Evolutionary conservation across 2,797 vertebrate genomes (phyloP).

Genomic region (Gymnothorax javanicus): DNA sequence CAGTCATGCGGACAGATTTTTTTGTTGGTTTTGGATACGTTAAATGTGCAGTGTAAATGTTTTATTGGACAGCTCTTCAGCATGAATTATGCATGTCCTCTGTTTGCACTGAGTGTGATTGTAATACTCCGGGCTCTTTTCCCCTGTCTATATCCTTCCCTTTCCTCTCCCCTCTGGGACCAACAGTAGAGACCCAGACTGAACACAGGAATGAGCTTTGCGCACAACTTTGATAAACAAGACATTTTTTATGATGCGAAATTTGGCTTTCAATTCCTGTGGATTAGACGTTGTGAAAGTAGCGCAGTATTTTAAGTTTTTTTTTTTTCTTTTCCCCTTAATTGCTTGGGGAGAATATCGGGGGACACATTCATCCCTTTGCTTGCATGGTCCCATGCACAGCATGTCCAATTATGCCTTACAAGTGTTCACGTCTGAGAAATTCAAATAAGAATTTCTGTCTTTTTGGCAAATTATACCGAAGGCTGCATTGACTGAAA

Average conservation of each 20-base stretch:
- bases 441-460: neutral
- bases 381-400: neutral
- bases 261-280: neutral
- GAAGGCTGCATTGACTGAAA: slow-evolving; percentile 8
- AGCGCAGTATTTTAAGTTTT: neutral
- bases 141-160: neutral
- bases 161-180: neutral
- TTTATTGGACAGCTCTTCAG: slow-evolving; percentile 44
- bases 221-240: slow-evolving; percentile 5
- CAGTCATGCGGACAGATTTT: slow-evolving; percentile 25
- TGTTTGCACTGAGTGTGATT: slow-evolving; percentile 46
- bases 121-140: slow-evolving; percentile 41
- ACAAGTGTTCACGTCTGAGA: neutral
- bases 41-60: slow-evolving; percentile 36
- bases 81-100: slow-evolving; percentile 50
- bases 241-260: neutral
- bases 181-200: neutral
- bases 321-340: neutral
- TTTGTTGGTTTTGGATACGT: slow-evolving; percentile 25
- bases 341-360: neutral
- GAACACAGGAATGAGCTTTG: neutral
- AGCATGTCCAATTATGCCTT: neutral
- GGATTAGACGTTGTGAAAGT: neutral
- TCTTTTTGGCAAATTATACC: neutral
- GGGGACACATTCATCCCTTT: neutral